These are phyloP conservation scores for Macaria liturata DNA, from an alignment of 2,888 invertebrate species.

Conservation along the genomic window DNA sequence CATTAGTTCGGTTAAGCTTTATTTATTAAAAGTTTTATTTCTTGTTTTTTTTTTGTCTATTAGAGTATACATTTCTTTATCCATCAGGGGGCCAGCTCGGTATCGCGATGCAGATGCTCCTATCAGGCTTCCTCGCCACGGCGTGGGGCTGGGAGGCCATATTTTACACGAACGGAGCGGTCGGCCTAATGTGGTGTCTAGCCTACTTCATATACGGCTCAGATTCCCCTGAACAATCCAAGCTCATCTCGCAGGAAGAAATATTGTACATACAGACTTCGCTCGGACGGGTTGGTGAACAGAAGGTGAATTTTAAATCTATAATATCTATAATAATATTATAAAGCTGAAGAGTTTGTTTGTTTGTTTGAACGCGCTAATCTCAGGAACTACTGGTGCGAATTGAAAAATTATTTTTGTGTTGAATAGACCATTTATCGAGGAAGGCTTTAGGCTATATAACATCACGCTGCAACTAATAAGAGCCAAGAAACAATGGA, in stretches of 20 bases:
- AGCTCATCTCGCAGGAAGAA: slow-evolving; percentile 85
- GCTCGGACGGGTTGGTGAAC: slow-evolving; percentile 63
- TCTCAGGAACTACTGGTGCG: too few species aligned
- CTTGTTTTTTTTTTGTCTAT: too few species aligned
- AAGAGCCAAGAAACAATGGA: background rate
- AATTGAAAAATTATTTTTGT: too few species aligned
- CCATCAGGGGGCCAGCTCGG: slow-evolving; percentile 88
- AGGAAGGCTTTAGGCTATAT: too few species aligned
- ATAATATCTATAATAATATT: too few species aligned
- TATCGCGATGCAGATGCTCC: slow-evolving; percentile 88
- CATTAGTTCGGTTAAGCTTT: too few species aligned
- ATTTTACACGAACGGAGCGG: slow-evolving; percentile 88
- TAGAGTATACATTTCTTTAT: slow-evolving; percentile 1
- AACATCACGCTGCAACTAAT: too few species aligned
- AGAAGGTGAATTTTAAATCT: slow-evolving; percentile 53
- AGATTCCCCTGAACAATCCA: slow-evolving; percentile 85
- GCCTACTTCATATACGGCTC: slow-evolving; percentile 85
- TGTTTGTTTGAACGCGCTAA: too few species aligned
- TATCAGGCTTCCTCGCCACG: slow-evolving; percentile 88
- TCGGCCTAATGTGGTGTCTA: slow-evolving; percentile 85
- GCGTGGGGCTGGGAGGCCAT: slow-evolving; percentile 89
- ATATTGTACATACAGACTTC: slow-evolving; percentile 86
- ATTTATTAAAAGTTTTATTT: too few species aligned
- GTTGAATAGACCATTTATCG: too few species aligned
- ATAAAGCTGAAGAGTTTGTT: too few species aligned